These are phyloP conservation scores for Caenorhabditis panamensis DNA, from an alignment of 2,888 invertebrate genomes.

Conservation along the genomic window DNA sequence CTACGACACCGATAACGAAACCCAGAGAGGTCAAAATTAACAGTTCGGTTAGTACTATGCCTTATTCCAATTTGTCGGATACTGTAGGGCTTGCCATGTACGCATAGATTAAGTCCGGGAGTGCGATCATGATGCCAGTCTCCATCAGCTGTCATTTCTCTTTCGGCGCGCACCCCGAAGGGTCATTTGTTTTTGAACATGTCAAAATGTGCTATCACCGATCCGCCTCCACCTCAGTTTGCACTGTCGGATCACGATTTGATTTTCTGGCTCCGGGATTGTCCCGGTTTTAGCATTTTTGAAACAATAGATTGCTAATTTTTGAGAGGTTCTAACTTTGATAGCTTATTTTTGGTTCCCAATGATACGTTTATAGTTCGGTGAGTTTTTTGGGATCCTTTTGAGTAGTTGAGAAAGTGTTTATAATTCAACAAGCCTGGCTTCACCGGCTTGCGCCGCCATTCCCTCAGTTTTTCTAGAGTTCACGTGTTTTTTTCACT, in stretches of 20 bases:
- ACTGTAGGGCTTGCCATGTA: too few relatives aligned
- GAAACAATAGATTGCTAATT: too few relatives aligned
- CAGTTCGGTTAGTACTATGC: constrained; percentile 4
- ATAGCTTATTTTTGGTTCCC: too few relatives aligned
- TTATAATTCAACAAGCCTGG: too few relatives aligned
- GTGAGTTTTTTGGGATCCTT: background rate
- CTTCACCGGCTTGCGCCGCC: too few relatives aligned
- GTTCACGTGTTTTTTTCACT: too few relatives aligned
- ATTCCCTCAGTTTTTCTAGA: too few relatives aligned
- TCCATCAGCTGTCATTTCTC: constrained; percentile 23
- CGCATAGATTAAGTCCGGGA: background rate
- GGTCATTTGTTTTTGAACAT: constrained; percentile 51
- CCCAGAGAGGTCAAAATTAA: background rate
- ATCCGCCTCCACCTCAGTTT: constrained; percentile 26
- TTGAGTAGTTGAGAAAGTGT: too few relatives aligned
- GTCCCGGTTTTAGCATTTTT: too few relatives aligned
- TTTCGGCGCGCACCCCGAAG: background rate
- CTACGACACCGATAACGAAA: background rate
- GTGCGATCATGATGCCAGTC: constrained; percentile 4
- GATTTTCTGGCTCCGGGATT: background rate
- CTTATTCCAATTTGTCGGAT: too few relatives aligned
- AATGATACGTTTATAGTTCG: background rate
- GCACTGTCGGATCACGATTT: constrained; percentile 43
- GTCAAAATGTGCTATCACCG: constrained; percentile 30
- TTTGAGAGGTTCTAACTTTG: too few relatives aligned